Percentiles rank a stretch among this genome's conserved stretches.
phyloP scores from a whole-genome alignment of 2,113 vertebrate genomes.

The Progne subis region DNA sequence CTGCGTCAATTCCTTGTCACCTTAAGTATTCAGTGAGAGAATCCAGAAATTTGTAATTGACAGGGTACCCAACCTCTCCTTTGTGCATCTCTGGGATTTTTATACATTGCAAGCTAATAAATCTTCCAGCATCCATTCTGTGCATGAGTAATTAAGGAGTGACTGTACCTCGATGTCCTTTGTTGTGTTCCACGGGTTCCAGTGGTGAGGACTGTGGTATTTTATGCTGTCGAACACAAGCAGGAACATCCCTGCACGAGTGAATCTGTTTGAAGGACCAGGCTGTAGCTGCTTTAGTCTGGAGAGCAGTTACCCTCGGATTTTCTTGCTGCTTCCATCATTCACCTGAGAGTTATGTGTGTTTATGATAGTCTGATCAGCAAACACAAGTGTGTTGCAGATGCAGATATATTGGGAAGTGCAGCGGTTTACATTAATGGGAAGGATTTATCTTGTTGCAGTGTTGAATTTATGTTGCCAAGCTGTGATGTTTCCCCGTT shows the following conservation, averaged over 20 bases:
- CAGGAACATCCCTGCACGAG: neutral
- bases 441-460: conserved; percentile 60
- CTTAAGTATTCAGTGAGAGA: neutral
- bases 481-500: conserved; percentile 45
- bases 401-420: conserved; percentile 47
- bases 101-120: neutral
- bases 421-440: conserved; percentile 45
- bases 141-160: neutral
- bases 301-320: neutral
- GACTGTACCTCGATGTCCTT: neutral
- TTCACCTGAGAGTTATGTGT: conserved; percentile 55
- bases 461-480: conserved; percentile 44
- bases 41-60: neutral
- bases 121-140: neutral
- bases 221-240: neutral
- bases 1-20: neutral
- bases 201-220: neutral
- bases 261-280: neutral
- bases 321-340: conserved; percentile 23
- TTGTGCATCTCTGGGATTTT: neutral
- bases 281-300: conserved; percentile 13
- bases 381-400: conserved; percentile 30
- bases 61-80: neutral
- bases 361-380: conserved; percentile 32
- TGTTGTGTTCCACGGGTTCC: neutral